These are phyloP conservation scores for Lepidurus packardi DNA, from an alignment of 1,140 invertebrate genomes.

Conservation along the genomic window DNA sequence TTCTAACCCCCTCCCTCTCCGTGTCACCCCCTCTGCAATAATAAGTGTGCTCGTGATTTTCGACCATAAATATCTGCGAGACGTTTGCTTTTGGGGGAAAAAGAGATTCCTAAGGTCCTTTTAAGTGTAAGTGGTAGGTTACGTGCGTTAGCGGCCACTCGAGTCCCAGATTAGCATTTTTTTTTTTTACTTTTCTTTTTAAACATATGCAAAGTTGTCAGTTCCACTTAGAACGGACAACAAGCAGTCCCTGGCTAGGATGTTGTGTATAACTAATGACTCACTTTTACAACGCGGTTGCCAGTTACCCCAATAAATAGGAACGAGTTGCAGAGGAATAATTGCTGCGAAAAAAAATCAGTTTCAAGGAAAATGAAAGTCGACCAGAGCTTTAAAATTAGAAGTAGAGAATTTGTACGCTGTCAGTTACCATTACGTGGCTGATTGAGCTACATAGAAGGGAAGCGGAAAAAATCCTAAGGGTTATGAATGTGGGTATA, in stretches of 20 bases:
- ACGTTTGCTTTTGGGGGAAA: not conserved
- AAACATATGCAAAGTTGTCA: conserved; percentile 13
- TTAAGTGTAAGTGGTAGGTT: not conserved
- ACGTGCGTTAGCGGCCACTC: not conserved
- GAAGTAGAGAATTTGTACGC: not conserved
- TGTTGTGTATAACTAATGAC: not conserved
- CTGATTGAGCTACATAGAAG: conserved; percentile 14
- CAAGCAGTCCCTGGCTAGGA: not conserved
- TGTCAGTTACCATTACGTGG: conserved; percentile 8
- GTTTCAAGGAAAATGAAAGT: not conserved
- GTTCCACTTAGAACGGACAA: conserved; percentile 10
- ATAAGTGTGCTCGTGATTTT: conserved; percentile 7
- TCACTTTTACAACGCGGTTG: not conserved
- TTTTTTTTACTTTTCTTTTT: not conserved
- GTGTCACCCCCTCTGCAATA: not conserved
- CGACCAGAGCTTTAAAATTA: not conserved
- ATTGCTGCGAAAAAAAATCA: not conserved
- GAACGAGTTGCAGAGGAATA: not conserved
- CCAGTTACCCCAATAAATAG: not conserved
- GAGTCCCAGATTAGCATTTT: conserved; percentile 15
- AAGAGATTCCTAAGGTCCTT: not conserved
- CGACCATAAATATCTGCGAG: too few relatives aligned
- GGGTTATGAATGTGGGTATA: conserved; percentile 11
- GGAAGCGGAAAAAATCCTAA: not conserved
- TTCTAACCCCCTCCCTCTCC: not conserved